A percentile compares a stretch with the other conserved stretches of the same genome.
Evolutionary conservation across 1,140 invertebrate species (phyloP).

Genomic region (Micrasema longulum): DNA sequence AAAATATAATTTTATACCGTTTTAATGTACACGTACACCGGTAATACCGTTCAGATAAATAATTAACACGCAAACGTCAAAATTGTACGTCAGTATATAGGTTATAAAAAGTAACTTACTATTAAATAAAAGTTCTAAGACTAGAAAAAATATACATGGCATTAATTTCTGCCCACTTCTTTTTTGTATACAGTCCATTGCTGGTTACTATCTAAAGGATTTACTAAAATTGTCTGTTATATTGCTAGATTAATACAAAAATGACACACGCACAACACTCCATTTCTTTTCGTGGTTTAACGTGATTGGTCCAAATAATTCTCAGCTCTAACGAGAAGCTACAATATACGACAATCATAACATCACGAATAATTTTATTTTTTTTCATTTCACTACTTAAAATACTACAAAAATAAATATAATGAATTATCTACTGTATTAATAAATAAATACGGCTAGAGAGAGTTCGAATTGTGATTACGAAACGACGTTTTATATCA

Average conservation of each 20-base stretch:
- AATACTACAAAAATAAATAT: too few relatives aligned
- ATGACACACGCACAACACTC: slow-evolving; percentile 46
- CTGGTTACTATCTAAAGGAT: slow-evolving; percentile 31
- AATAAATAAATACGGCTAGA: too few relatives aligned
- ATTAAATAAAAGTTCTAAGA: slow-evolving; percentile 66
- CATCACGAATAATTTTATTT: too few relatives aligned
- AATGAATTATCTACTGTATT: too few relatives aligned
- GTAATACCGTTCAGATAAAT: not conserved
- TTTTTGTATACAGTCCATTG: slow-evolving; percentile 44
- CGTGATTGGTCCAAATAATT: slow-evolving; percentile 49
- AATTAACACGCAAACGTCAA: slow-evolving; percentile 36
- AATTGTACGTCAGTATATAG: slow-evolving; percentile 35
- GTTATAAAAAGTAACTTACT: slow-evolving; percentile 58
- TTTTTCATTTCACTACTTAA: too few relatives aligned
- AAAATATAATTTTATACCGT: slow-evolving; percentile 5
- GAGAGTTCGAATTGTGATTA: too few relatives aligned
- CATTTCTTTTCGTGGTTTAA: slow-evolving; percentile 50
- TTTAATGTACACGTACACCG: slow-evolving; percentile 30
- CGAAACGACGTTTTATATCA: too few relatives aligned
- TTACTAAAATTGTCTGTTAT: slow-evolving; percentile 37
- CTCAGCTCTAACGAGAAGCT: slow-evolving; percentile 1
- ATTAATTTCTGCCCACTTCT: slow-evolving; percentile 66
- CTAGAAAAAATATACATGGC: slow-evolving; percentile 66
- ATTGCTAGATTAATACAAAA: slow-evolving; percentile 40
- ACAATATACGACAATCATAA: not conserved